Evolutionary conservation across 2,888 invertebrate genomes (phyloP).

Genomic region (Elysia crispata): DNA sequence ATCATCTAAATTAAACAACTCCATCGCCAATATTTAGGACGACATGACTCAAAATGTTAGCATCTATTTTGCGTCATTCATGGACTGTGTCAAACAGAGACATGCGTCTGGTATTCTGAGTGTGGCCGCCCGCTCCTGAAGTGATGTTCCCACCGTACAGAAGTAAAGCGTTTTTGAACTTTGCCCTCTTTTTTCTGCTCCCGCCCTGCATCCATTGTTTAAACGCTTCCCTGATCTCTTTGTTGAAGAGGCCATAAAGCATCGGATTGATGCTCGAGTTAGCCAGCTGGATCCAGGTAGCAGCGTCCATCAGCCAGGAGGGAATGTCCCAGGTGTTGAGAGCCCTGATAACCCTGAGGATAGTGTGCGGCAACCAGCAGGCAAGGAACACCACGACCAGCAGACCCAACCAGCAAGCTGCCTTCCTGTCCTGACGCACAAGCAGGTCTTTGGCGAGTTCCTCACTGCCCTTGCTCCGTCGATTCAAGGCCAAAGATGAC

Average conservation of each 20-base stretch:
- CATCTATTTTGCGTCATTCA: slow-evolving; percentile 1
- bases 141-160: slow-evolving; percentile 22
- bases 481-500: slow-evolving; percentile 27
- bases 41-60: not conserved
- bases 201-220: slow-evolving; percentile 46
- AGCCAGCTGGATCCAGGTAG: slow-evolving; percentile 61
- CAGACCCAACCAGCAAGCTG: slow-evolving; percentile 63
- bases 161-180: slow-evolving; percentile 34
- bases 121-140: slow-evolving; percentile 5
- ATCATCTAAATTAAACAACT: too few species aligned
- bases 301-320: slow-evolving; percentile 52
- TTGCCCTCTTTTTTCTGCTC: slow-evolving; percentile 7
- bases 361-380: slow-evolving; percentile 67
- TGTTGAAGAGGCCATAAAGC: slow-evolving; percentile 65
- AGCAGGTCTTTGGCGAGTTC: slow-evolving; percentile 66
- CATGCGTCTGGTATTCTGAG: slow-evolving; percentile 1
- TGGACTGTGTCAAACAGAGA: slow-evolving; percentile 32
- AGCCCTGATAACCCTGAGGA: slow-evolving; percentile 59
- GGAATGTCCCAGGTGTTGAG: slow-evolving; percentile 56
- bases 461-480: slow-evolving; percentile 52
- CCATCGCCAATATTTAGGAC: not conserved
- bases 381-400: slow-evolving; percentile 65
- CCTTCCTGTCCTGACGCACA: slow-evolving; percentile 67
- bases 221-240: slow-evolving; percentile 57
- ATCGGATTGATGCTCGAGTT: slow-evolving; percentile 67